These are phyloP conservation scores for Athrips mouffetella DNA, from an alignment of 2,888 invertebrate species.

Conservation along the genomic window DNA sequence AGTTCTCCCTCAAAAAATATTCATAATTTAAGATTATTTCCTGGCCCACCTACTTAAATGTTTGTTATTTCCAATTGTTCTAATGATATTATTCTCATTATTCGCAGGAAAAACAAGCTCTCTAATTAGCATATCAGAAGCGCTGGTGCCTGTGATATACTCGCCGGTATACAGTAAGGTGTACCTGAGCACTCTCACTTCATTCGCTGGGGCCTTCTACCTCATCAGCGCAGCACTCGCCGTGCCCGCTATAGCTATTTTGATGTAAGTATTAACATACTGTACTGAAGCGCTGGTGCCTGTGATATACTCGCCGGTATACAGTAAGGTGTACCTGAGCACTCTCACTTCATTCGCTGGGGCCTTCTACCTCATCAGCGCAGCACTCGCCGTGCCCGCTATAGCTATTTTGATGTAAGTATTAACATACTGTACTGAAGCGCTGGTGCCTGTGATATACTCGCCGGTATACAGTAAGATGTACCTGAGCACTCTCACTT, in stretches of 20 bases:
- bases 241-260: slow-evolving; percentile 64
- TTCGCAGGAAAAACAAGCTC: slow-evolving; percentile 75
- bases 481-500: slow-evolving; percentile 68
- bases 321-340: slow-evolving; percentile 73
- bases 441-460: slow-evolving; percentile 74
- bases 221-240: slow-evolving; percentile 72
- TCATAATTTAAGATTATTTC: too few relatives aligned
- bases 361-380: slow-evolving; percentile 78
- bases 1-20: too few relatives aligned
- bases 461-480: slow-evolving; percentile 77
- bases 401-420: slow-evolving; percentile 71
- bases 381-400: slow-evolving; percentile 65
- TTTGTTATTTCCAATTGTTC: not conserved
- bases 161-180: slow-evolving; percentile 77
- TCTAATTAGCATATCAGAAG: slow-evolving; percentile 79
- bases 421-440: slow-evolving; percentile 47
- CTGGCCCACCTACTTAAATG: too few relatives aligned
- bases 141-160: slow-evolving; percentile 74
- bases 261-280: slow-evolving; percentile 59
- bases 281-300: slow-evolving; percentile 71
- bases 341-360: slow-evolving; percentile 72
- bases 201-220: slow-evolving; percentile 77
- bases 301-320: slow-evolving; percentile 75
- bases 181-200: slow-evolving; percentile 68
- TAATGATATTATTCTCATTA: slow-evolving; percentile 17